Percentiles rank a stretch among this genome's conserved stretches.
Conservation (phyloP, 2,113 vertebrate genomes). For the Nestor notabilis region DNA sequence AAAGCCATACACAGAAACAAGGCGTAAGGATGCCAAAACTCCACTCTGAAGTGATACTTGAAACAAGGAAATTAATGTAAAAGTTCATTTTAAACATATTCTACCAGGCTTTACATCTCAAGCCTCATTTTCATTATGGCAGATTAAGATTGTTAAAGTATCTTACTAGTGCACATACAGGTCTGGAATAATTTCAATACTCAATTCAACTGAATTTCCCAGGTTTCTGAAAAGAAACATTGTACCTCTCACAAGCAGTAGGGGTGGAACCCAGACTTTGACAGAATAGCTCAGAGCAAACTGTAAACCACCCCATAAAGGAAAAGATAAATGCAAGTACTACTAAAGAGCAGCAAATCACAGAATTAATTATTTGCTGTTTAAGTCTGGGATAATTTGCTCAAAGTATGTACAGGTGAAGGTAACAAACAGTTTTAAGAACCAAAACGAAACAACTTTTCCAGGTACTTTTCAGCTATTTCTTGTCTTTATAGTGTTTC, state of each 20-base stretch:
- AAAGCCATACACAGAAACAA: neutral
- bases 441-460: neutral
- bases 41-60: neutral
- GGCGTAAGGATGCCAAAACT: neutral
- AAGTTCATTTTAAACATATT: neutral
- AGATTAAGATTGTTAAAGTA: neutral
- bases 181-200: neutral
- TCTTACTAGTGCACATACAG: accelerated
- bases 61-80: neutral
- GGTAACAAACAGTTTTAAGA: neutral
- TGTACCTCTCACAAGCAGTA: neutral
- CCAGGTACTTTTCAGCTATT: neutral
- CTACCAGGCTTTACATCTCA: neutral
- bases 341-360: neutral
- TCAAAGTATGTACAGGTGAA: neutral
- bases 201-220: neutral
- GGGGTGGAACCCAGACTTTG: neutral
- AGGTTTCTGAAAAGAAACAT: neutral
- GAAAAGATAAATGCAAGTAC: neutral
- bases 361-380: neutral
- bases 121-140: neutral
- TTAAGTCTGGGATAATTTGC: neutral
- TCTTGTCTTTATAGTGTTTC: neutral
- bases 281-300: neutral
- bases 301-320: neutral